Evolutionary conservation across 2,113 vertebrate species (phyloP), one percentile per base, ranked within the genome.

Genomic region (Proterorhinus semilunaris): DNA sequence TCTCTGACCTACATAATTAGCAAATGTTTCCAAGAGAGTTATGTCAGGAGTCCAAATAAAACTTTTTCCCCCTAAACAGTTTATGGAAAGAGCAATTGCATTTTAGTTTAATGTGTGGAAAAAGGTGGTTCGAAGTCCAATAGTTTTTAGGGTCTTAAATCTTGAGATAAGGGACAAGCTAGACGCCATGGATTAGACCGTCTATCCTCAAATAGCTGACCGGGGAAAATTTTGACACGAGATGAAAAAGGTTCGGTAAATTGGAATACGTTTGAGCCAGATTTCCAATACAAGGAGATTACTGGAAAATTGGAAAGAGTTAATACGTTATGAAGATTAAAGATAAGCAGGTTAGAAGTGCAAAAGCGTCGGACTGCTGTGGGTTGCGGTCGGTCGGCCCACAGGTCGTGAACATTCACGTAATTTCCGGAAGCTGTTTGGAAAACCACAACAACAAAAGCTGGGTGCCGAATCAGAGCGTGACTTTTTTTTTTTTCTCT

Each of bases 141-240:
- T 10, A 71, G 62, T 69, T 62, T 55, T 55, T 44, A 47, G 75
- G 59, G 72, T 16, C 51, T 72, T 83, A 43, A 65, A 64, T 65
- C 62, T 79, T 16, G 51, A 80, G 69, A 81, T 76, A 77, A 79
- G 65, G 5, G 78, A 69, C 63, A 55, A 77, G 54, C 58, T 63
- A 84, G 73, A 80, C 62, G 44, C 43, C 44, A 65, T 70, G 72
- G 71, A 87, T 70, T 75, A 66, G 66, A 44, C 12, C 64, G 65
- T 65, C 50, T 64, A 78, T 69, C 54, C 16, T 51, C 51, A 69
- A 78, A 74, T 16, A 82, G 58, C 64, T 62, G 55, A 81, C 52
- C 68, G 52, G 66, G 63, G 44, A n/a, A 75, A 47, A 78, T 13
- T 47, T 17, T 74, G 61, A 78, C 53, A 43, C 12, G 51, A 81